A percentile compares a stretch with the other conserved stretches of the same genome.
Evolutionary conservation across 2,113 vertebrate species (phyloP).

Genomic region (Pontoporia blainvillei): DNA sequence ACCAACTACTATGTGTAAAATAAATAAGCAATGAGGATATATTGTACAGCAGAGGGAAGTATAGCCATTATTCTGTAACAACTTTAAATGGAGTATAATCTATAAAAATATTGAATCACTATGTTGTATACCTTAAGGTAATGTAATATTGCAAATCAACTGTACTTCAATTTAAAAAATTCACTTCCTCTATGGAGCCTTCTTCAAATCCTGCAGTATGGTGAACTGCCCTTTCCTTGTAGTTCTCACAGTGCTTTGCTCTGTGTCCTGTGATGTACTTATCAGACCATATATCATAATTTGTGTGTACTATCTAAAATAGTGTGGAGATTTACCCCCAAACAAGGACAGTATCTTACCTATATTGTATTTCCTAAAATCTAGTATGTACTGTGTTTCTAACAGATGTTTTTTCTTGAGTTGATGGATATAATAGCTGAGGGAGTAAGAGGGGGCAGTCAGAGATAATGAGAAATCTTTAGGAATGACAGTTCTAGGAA

Average conservation of each 20-base stretch:
- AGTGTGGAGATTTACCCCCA: background rate
- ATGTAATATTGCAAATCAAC: background rate
- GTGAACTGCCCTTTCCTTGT: background rate
- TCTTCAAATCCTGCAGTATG: background rate
- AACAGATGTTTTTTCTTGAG: constrained; percentile 30
- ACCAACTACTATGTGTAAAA: background rate
- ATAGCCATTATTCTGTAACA: background rate
- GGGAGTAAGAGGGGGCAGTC: background rate
- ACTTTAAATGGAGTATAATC: background rate
- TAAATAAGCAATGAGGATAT: background rate
- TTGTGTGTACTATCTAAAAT: background rate
- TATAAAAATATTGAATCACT: background rate
- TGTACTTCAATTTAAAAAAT: background rate
- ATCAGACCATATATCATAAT: background rate
- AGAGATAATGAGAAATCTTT: constrained; percentile 10
- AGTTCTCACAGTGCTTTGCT: background rate
- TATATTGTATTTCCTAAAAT: background rate
- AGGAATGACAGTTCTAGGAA: background rate
- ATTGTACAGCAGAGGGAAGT: background rate
- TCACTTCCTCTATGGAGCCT: background rate
- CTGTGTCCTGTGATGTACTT: background rate
- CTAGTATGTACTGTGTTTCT: background rate
- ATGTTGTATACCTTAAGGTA: background rate
- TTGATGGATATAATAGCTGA: background rate
- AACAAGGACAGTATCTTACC: background rate